phyloP scores from a whole-genome alignment of 1,140 invertebrate species.

The Aphidius ervi region DNA sequence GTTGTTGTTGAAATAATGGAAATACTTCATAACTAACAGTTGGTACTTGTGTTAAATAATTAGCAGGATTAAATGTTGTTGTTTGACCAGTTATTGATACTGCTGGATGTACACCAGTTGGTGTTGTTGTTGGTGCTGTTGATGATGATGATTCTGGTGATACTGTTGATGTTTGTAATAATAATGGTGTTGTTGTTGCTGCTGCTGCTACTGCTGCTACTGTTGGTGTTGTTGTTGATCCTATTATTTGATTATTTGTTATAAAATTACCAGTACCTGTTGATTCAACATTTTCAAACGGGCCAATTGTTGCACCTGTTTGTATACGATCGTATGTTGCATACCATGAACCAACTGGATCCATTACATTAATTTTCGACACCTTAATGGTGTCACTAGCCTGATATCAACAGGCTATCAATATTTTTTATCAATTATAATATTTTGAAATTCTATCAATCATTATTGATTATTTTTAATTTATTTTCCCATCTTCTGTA shows the following conservation, averaged over 20 bases:
- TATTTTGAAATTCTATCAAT: slow-evolving; percentile 20
- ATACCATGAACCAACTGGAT: slow-evolving; percentile 77
- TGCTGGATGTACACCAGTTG: slow-evolving; percentile 56
- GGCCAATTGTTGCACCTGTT: slow-evolving; percentile 57
- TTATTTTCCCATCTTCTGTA: too few species aligned
- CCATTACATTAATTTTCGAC: slow-evolving; percentile 56
- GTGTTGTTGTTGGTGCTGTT: too few species aligned
- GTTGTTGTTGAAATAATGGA: slow-evolving; percentile 66
- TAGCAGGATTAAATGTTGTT: slow-evolving; percentile 64
- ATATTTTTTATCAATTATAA: slow-evolving; percentile 16
- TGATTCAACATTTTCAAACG: slow-evolving; percentile 43
- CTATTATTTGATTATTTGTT: slow-evolving; percentile 55
- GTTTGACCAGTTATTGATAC: slow-evolving; percentile 55
- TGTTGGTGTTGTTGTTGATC: slow-evolving; percentile 49
- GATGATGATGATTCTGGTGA: slow-evolving; percentile 55
- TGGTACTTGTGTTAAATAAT: slow-evolving; percentile 62
- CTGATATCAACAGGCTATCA: slow-evolving; percentile 28
- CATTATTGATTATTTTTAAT: not conserved
- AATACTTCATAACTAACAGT: slow-evolving; percentile 70
- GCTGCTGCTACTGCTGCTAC: slow-evolving; percentile 58
- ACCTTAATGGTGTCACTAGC: slow-evolving; percentile 38
- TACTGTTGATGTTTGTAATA: slow-evolving; percentile 61
- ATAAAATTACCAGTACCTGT: slow-evolving; percentile 59
- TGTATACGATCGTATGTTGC: slow-evolving; percentile 69
- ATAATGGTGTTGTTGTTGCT: slow-evolving; percentile 57